Conservation (phyloP, 2,113 vertebrate species). For the Arenaria interpres region DNA sequence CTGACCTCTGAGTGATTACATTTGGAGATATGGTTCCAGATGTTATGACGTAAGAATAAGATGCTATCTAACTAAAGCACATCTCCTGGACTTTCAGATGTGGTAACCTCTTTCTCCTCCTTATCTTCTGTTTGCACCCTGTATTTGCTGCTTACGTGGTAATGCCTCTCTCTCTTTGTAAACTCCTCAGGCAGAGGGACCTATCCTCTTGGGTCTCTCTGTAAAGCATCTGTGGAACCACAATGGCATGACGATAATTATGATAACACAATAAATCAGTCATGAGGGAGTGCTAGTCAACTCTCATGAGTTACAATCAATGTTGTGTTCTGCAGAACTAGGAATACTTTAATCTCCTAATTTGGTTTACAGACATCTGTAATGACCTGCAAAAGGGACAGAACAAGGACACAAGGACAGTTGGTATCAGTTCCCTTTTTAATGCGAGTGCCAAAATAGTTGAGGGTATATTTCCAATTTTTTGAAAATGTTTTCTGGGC, state of each 20-base stretch:
- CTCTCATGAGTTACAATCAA: constrained; percentile 28
- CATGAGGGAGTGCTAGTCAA: background rate
- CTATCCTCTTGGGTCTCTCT: background rate
- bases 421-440: background rate
- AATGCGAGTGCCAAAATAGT: background rate
- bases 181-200: background rate
- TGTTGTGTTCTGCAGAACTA: constrained; percentile 2
- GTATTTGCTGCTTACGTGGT: background rate
- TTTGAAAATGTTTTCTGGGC: background rate
- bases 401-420: background rate
- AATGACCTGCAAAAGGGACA: background rate
- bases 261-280: constrained; percentile 27
- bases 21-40: background rate
- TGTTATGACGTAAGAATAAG: background rate
- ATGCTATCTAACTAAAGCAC: background rate
- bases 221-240: constrained; percentile 22
- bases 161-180: background rate
- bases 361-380: constrained; percentile 12
- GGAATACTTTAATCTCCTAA: constrained; percentile 13
- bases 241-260: constrained; percentile 17
- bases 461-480: background rate
- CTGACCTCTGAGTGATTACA: background rate
- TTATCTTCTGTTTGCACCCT: background rate
- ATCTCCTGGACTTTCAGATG: background rate
- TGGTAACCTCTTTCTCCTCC: background rate